A percentile compares a stretch with the other conserved stretches of the same genome.
phyloP scores from a whole-genome alignment of 2,113 vertebrate species.

The Rana temporaria region DNA sequence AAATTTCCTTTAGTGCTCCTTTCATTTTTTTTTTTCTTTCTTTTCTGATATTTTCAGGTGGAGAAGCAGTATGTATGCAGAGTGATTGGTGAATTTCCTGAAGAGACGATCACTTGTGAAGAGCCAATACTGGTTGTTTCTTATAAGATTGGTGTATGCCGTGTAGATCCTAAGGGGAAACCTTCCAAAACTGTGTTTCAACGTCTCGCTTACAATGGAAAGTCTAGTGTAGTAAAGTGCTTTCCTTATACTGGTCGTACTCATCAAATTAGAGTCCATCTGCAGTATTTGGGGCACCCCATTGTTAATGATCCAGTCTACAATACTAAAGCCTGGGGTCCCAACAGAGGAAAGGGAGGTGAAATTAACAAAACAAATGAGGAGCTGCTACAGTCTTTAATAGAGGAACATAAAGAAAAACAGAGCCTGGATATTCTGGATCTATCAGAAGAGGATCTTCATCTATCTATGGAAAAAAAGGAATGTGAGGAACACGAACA shows the following conservation, averaged over 20 bases:
- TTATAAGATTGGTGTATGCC: conserved; percentile 93
- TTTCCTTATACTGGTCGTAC: conserved; percentile 89
- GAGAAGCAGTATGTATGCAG: conserved; percentile 96
- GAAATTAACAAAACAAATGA: conserved; percentile 81
- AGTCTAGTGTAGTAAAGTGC: conserved; percentile 87
- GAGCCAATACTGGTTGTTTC: conserved; percentile 94
- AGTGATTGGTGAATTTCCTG: conserved; percentile 90
- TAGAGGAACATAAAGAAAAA: conserved; percentile 85
- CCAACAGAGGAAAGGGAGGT: conserved; percentile 82
- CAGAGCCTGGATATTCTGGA: conserved; percentile 84
- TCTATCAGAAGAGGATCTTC: conserved; percentile 71
- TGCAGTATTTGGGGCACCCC: conserved; percentile 93
- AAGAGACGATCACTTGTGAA: conserved; percentile 81
- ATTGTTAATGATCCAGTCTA: conserved; percentile 97
- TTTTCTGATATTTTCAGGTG: conserved; percentile 72
- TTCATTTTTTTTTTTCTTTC: neutral
- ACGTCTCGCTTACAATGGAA: conserved; percentile 88
- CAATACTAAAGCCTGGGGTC: conserved; percentile 91
- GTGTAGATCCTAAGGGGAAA: conserved; percentile 90
- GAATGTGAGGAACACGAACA: neutral
- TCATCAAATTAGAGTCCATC: conserved; percentile 96
- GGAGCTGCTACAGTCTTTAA: conserved; percentile 83
- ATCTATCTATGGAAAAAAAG: conserved; percentile 4
- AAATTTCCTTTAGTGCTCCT: no score
- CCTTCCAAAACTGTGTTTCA: conserved; percentile 87